phyloP scores from a whole-genome alignment of 2,888 invertebrate species.

The Erebia ligea region DNA sequence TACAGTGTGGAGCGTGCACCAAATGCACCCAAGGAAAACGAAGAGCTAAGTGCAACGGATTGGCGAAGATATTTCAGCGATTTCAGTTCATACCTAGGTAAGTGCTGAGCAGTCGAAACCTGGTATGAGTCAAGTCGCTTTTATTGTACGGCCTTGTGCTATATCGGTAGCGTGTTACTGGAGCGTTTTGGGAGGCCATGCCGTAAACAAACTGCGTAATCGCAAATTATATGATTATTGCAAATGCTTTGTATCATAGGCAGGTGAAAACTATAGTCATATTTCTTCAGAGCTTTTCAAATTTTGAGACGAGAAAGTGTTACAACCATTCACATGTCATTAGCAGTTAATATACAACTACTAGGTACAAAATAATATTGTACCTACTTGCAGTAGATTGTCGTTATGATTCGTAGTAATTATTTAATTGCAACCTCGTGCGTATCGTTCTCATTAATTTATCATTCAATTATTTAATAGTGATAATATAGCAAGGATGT shows the following conservation, averaged over 20 bases:
- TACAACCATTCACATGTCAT: not conserved
- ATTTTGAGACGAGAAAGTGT: not conserved
- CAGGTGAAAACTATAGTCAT: not conserved
- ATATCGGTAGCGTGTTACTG: conserved; percentile 76
- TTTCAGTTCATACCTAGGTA: conserved; percentile 80
- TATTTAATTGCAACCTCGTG: not conserved
- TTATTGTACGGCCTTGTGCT: conserved; percentile 77
- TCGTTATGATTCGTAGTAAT: not conserved
- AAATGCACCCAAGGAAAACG: conserved; percentile 62
- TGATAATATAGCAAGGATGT: not conserved
- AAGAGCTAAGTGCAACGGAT: conserved; percentile 67
- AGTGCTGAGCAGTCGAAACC: conserved; percentile 58
- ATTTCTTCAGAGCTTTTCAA: not conserved
- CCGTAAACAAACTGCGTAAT: conserved; percentile 77
- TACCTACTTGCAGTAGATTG: not conserved
- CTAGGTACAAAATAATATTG: too few species aligned
- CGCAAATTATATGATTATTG: conserved; percentile 49
- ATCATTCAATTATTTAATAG: not conserved
- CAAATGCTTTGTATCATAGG: conserved; percentile 27
- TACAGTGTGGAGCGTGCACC: conserved; percentile 76
- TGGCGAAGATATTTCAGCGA: conserved; percentile 79
- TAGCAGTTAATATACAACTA: not conserved
- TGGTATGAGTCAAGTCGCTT: conserved; percentile 68
- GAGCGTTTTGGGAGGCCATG: conserved; percentile 63
- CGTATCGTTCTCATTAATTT: not conserved